These are phyloP conservation scores for Momotus momota DNA, from an alignment of 2,797 vertebrate species.

Conservation along the genomic window DNA sequence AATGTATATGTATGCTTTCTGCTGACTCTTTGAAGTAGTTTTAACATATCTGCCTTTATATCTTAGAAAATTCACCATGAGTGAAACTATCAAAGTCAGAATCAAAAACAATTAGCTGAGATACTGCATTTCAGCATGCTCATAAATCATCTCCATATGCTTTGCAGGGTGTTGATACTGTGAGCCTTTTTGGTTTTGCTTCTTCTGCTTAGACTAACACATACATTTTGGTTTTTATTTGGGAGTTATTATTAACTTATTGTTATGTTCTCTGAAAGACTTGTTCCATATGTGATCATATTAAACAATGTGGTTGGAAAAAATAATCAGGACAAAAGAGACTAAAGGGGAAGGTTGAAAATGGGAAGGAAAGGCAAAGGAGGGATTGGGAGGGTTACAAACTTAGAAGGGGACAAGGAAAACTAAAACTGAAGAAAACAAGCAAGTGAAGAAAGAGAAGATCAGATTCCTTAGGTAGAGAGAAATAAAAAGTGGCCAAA, in stretches of 20 bases:
- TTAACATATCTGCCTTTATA: neutral
- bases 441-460: neutral
- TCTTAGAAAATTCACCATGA: neutral
- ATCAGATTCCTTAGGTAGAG: neutral
- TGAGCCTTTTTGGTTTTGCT: neutral
- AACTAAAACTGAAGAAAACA: neutral
- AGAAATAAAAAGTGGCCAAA: neutral
- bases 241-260: neutral
- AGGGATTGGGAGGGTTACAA: neutral
- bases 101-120: neutral
- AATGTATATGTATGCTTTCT: neutral
- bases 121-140: neutral
- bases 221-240: neutral
- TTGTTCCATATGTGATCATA: neutral
- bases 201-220: neutral
- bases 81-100: neutral
- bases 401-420: neutral
- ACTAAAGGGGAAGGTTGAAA: neutral
- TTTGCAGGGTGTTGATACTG: neutral
- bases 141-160: neutral
- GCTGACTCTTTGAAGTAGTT: neutral
- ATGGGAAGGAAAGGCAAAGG: neutral
- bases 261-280: neutral
- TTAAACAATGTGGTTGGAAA: neutral
- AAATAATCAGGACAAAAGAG: neutral